Conservation (phyloP, 2,888 invertebrate genomes). For the Synergus umbraculus region DNA sequence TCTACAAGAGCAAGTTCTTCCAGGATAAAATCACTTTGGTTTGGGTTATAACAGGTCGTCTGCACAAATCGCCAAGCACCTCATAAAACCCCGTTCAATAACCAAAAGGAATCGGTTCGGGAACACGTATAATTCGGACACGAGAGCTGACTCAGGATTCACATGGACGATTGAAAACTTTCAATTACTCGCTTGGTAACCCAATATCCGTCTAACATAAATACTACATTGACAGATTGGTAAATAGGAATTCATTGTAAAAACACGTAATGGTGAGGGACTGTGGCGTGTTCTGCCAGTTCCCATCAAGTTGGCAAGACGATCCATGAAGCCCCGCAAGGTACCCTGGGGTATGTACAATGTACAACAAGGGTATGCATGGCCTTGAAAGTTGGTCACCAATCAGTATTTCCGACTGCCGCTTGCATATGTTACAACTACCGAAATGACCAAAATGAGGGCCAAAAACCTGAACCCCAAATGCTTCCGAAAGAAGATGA, state of each 20-base stretch:
- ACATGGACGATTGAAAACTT: constrained; percentile 66
- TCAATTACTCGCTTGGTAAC: constrained; percentile 74
- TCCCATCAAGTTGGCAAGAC: constrained; percentile 42
- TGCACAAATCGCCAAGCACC: constrained; percentile 48
- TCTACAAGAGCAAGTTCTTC: background rate
- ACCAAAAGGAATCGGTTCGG: constrained; percentile 46
- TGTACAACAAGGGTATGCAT: constrained; percentile 16
- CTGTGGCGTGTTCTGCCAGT: constrained; percentile 46
- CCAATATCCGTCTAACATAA: constrained; percentile 74
- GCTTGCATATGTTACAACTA: constrained; percentile 56
- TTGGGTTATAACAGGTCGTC: constrained; percentile 32
- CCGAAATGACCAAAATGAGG: constrained; percentile 52
- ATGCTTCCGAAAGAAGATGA: background rate
- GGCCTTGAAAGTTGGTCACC: constrained; percentile 47
- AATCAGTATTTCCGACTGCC: constrained; percentile 44
- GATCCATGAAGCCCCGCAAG: constrained; percentile 53
- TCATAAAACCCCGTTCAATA: constrained; percentile 46
- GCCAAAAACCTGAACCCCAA: background rate
- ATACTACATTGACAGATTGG: constrained; percentile 74
- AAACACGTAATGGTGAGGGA: constrained; percentile 69
- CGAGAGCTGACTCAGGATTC: constrained; percentile 64
- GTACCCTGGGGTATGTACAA: constrained; percentile 58
- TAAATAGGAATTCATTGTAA: constrained; percentile 75
- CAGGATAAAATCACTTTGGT: constrained; percentile 23
- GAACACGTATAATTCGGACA: constrained; percentile 42